These are phyloP conservation scores for Xenopus tropicalis DNA, from an alignment of 2,113 vertebrate genomes.

Conservation along the genomic window DNA sequence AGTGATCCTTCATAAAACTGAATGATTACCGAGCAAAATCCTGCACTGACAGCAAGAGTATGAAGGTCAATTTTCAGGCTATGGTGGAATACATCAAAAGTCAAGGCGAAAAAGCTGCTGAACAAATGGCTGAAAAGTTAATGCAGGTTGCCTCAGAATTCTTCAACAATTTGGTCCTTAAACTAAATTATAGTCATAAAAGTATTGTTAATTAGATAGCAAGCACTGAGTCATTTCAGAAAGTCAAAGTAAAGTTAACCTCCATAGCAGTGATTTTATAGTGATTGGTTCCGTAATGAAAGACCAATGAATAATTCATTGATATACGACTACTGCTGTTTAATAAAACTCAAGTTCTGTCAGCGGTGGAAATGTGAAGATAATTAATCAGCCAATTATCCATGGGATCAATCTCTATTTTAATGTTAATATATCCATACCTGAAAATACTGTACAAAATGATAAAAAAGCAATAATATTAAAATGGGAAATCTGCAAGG, in stretches of 20 bases:
- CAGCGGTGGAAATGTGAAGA: constrained; percentile 59
- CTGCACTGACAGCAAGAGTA: constrained; percentile 21
- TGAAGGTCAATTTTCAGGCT: constrained; percentile 40
- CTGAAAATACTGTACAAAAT: constrained; percentile 47
- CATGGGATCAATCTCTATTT: constrained; percentile 48
- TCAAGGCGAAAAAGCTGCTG: constrained; percentile 34
- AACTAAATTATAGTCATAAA: constrained; percentile 59
- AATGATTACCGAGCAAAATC: constrained; percentile 40
- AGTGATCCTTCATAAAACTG: constrained; percentile 54
- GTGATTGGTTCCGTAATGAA: constrained; percentile 65
- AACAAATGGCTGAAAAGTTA: constrained; percentile 42
- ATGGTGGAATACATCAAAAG: constrained; percentile 34
- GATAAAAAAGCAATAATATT: constrained; percentile 24
- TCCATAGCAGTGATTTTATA: constrained; percentile 60
- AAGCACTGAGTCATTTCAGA: constrained; percentile 54
- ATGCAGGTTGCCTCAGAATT: constrained; percentile 41
- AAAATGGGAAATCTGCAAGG: constrained; percentile 4
- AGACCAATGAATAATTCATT: constrained; percentile 73
- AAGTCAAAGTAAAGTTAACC: constrained; percentile 62
- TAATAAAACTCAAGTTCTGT: constrained; percentile 67
- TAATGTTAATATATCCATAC: constrained; percentile 51
- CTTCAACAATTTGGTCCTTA: constrained; percentile 54
- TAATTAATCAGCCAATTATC: constrained; percentile 62
- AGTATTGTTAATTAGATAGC: constrained; percentile 60
- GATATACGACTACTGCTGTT: constrained; percentile 67